A percentile compares a stretch with the other conserved stretches of the same genome.
phyloP scores from a whole-genome alignment of 1,140 invertebrate genomes.

The Anagrus nilaparvatae region DNA sequence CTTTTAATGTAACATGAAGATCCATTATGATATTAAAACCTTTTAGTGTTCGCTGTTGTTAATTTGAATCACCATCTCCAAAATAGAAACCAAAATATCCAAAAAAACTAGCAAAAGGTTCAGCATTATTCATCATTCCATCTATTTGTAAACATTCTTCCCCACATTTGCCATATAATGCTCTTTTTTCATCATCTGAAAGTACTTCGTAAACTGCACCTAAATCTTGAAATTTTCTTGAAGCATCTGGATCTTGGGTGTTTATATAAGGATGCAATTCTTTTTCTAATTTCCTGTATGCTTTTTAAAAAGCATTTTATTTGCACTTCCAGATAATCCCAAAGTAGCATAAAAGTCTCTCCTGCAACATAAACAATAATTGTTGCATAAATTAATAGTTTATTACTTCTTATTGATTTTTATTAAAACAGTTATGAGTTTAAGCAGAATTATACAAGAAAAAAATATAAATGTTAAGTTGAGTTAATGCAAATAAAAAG shows the following conservation, averaged over 20 bases:
- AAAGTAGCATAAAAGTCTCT: constrained; percentile 96
- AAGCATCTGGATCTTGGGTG: constrained; percentile 84
- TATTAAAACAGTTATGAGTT: constrained; percentile 4
- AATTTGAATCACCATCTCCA: constrained; percentile 56
- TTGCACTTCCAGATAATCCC: constrained; percentile 72
- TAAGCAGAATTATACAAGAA: background rate
- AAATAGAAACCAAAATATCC: constrained; percentile 93
- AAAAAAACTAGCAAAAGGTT: constrained; percentile 89
- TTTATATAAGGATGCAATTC: constrained; percentile 98
- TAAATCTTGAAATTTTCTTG: constrained; percentile 91
- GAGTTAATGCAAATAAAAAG: background rate
- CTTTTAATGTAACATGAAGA: constrained; percentile 88
- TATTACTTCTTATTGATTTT: background rate
- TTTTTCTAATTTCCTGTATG: constrained; percentile 90
- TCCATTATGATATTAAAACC: constrained; percentile 93
- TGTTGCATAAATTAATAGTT: background rate
- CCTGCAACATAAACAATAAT: constrained; percentile 35
- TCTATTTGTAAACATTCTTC: constrained; percentile 96
- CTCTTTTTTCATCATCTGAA: constrained; percentile 87
- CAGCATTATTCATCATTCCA: constrained; percentile 74
- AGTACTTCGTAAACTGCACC: constrained; percentile 95
- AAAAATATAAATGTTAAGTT: background rate
- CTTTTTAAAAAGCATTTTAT: constrained; percentile 95
- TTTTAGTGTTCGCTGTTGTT: constrained; percentile 73
- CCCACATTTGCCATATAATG: constrained; percentile 91